These are phyloP conservation scores for Dryocosmus kuriphilus DNA, from an alignment of 2,888 invertebrate species.

Conservation along the genomic window DNA sequence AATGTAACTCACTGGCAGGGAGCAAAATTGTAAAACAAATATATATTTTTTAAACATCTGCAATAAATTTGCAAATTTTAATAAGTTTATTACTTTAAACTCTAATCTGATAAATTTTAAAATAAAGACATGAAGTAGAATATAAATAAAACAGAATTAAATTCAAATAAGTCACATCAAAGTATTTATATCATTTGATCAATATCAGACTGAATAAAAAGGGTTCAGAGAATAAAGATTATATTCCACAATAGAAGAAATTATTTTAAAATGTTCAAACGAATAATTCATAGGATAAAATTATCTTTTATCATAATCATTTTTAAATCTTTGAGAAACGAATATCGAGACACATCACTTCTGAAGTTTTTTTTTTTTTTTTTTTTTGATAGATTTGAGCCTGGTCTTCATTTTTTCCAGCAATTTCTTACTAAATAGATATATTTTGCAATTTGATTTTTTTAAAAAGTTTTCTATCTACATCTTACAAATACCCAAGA, in stretches of 20 bases:
- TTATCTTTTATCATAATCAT: background rate
- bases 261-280: background rate
- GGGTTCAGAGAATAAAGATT: background rate
- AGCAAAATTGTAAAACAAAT: too few relatives aligned
- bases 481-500: too few relatives aligned
- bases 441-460: too few relatives aligned
- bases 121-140: background rate
- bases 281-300: background rate
- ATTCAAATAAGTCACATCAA: background rate
- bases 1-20: too few relatives aligned
- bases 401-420: too few relatives aligned
- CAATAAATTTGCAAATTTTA: background rate
- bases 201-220: slow-evolving; percentile 13
- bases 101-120: background rate
- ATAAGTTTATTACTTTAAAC: background rate
- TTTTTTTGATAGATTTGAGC: too few relatives aligned
- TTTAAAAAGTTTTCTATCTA: too few relatives aligned
- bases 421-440: too few relatives aligned
- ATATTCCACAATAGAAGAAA: background rate
- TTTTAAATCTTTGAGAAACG: too few relatives aligned
- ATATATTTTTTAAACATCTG: too few relatives aligned
- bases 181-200: slow-evolving; percentile 32
- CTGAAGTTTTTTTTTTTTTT: too few relatives aligned
- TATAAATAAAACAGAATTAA: background rate
- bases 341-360: too few relatives aligned